These are phyloP conservation scores for Phortica variegata DNA, from an alignment of 1,140 invertebrate species.

Conservation along the genomic window DNA sequence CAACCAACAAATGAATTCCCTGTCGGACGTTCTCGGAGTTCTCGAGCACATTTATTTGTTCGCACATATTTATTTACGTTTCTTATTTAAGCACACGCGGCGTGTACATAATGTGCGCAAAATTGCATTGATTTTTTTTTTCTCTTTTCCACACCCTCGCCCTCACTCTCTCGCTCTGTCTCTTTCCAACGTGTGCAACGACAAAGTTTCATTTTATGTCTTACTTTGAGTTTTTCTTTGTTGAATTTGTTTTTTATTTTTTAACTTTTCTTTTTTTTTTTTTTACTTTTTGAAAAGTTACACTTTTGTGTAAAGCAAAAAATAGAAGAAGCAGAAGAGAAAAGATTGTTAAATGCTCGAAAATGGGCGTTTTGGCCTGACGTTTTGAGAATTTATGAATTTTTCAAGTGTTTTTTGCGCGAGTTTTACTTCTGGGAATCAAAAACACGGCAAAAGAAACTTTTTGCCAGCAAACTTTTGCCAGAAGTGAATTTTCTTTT, in stretches of 20 bases:
- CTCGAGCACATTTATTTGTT: too few species aligned
- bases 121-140: constrained; percentile 51
- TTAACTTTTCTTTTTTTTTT: too few species aligned
- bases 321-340: too few species aligned
- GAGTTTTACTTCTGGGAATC: constrained; percentile 9
- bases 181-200: too few species aligned
- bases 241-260: too few species aligned
- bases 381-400: constrained; percentile 45
- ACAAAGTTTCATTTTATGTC: too few species aligned
- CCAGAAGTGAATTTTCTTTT: too few species aligned
- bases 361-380: constrained; percentile 18
- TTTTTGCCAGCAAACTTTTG: constrained; percentile 29
- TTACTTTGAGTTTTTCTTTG: too few species aligned
- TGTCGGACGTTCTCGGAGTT: too few species aligned
- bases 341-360: constrained; percentile 53
- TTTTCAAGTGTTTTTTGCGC: constrained; percentile 43
- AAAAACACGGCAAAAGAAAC: constrained; percentile 12
- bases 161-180: background rate
- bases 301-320: too few species aligned
- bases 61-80: background rate
- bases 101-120: constrained; percentile 48
- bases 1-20: too few species aligned
- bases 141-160: background rate
- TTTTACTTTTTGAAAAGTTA: too few species aligned
- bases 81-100: constrained; percentile 3